A percentile compares a stretch with the other conserved stretches of the same genome.
phyloP scores from a whole-genome alignment of 2,113 vertebrate genomes.

The Forbesichthys papilliferus region DNA sequence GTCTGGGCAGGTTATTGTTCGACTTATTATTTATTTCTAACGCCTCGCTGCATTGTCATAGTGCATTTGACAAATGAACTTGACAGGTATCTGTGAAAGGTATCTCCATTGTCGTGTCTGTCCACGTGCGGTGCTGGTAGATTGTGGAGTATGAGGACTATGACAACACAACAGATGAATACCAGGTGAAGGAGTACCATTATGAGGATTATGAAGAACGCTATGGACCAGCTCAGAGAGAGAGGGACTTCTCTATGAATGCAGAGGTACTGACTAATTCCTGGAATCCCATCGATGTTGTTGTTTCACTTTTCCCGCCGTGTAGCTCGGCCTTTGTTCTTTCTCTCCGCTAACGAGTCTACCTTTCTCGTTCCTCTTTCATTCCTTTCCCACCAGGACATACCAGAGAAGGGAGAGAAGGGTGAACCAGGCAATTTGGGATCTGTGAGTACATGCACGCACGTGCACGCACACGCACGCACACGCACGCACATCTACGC shows the following conservation, averaged over 20 bases:
- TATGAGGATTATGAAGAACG: slow-evolving; percentile 76
- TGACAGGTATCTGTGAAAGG: background rate
- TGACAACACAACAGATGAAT: slow-evolving; percentile 61
- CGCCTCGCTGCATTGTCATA: background rate
- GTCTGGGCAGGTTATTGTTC: background rate
- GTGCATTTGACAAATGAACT: background rate
- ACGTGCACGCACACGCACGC: background rate
- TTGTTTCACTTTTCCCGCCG: background rate
- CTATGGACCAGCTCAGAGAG: slow-evolving; percentile 73
- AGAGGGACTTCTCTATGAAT: slow-evolving; percentile 56
- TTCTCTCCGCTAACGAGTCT: background rate
- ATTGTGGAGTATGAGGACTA: slow-evolving; percentile 76
- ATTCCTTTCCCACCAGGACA: slow-evolving; percentile 33
- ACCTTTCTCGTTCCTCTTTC: slow-evolving; percentile 2
- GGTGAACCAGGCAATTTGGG: slow-evolving; percentile 89
- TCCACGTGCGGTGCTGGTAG: slow-evolving; percentile 43
- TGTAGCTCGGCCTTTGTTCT: background rate
- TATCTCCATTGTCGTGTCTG: background rate
- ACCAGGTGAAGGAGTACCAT: slow-evolving; percentile 65
- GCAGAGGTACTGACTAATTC: slow-evolving; percentile 48
- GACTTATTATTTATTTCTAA: background rate
- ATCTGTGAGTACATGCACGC: slow-evolving; percentile 74
- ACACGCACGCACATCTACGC: slow-evolving; percentile 7
- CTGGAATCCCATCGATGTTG: background rate
- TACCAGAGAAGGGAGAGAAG: slow-evolving; percentile 93